phyloP scores from a whole-genome alignment of 1,140 invertebrate genomes.

The Phthorimaea operculella region DNA sequence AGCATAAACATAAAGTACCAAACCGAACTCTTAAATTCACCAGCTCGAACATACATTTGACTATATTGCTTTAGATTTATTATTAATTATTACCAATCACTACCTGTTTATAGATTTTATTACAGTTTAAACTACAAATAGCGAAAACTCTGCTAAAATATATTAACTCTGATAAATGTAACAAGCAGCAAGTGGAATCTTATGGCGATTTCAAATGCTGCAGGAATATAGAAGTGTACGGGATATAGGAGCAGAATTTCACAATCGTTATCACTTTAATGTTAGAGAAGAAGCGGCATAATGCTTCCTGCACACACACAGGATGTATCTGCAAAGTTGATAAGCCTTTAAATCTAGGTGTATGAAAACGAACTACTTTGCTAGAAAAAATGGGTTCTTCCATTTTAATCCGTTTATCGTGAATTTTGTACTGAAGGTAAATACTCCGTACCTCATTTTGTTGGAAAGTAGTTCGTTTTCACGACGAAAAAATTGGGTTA shows the following conservation, averaged over 20 bases:
- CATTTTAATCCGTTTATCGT: too few relatives aligned
- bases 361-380: too few relatives aligned
- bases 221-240: neutral
- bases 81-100: conserved; percentile 17
- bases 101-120: neutral
- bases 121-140: neutral
- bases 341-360: too few relatives aligned
- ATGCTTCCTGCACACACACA: neutral
- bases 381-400: too few relatives aligned
- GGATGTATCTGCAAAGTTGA: too few relatives aligned
- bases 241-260: neutral
- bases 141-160: neutral
- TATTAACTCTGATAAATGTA: neutral
- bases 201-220: neutral
- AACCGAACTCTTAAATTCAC: neutral
- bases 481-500: too few relatives aligned
- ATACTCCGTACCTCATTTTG: too few relatives aligned
- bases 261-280: neutral
- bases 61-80: conserved; percentile 25
- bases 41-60: conserved; percentile 27
- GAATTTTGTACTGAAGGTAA: too few relatives aligned
- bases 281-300: neutral
- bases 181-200: neutral
- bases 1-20: conserved; percentile 11
- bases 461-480: too few relatives aligned